A percentile compares a stretch with the other conserved stretches of the same genome.
phyloP scores from a whole-genome alignment of 2,113 vertebrate genomes.

The human (Homo sapiens) region DNA sequence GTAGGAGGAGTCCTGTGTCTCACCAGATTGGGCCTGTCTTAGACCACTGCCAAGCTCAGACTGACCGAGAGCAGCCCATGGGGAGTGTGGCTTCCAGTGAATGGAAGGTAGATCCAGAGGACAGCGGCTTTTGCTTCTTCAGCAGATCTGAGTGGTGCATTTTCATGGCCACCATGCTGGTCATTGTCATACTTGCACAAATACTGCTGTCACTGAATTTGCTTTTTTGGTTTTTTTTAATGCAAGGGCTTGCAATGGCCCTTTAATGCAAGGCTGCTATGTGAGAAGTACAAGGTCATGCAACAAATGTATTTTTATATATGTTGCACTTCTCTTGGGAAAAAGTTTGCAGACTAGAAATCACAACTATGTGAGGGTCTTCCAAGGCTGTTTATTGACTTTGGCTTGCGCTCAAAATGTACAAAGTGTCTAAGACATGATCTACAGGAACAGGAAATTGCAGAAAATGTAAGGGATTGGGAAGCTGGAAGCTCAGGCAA shows the following conservation, averaged over 20 bases:
- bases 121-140: fast-evolving
- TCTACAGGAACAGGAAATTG: neutral
- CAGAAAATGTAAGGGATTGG: neutral
- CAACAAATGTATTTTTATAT: neutral
- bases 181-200: neutral
- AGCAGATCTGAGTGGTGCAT: neutral
- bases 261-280: neutral
- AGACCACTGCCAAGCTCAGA: neutral
- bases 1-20: neutral
- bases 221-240: neutral
- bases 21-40: neutral
- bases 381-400: neutral
- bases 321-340: neutral
- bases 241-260: too few relatives aligned
- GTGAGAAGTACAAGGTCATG: neutral
- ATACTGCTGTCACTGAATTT: neutral
- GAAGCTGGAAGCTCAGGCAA: neutral
- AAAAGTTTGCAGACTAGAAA: neutral
- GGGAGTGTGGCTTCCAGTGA: neutral
- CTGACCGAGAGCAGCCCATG: neutral
- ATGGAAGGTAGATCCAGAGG: fast-evolving
- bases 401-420: neutral
- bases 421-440: neutral
- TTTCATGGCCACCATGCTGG: neutral
- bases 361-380: neutral